Conservation (phyloP, 2,797 vertebrate species). For the Cossypha heuglini region DNA sequence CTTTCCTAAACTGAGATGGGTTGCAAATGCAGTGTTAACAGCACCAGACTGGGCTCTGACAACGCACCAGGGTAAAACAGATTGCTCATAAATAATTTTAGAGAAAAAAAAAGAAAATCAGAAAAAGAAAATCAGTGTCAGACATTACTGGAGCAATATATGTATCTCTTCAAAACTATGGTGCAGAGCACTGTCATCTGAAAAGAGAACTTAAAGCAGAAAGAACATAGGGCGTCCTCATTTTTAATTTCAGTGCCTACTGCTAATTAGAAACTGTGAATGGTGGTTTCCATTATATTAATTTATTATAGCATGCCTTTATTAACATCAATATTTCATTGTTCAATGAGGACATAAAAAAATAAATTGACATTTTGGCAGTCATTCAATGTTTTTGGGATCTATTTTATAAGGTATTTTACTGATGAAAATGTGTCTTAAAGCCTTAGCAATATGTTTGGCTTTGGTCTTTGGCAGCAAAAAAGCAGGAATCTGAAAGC, state of each 20-base stretch:
- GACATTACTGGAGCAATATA: not conserved
- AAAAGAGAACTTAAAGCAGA: not conserved
- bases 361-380: slow-evolving; percentile 66
- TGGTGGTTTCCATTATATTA: slow-evolving; percentile 33
- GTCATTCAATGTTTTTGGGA: slow-evolving; percentile 63
- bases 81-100: not conserved
- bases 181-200: not conserved
- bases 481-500: slow-evolving; percentile 66
- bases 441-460: slow-evolving; percentile 75
- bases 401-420: slow-evolving; percentile 79
- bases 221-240: not conserved
- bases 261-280: slow-evolving; percentile 62
- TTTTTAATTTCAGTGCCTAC: slow-evolving; percentile 23
- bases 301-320: slow-evolving; percentile 46
- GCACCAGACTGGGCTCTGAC: not conserved
- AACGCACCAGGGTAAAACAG: rapidly evolving
- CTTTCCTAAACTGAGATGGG: not conserved
- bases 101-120: not conserved
- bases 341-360: slow-evolving; percentile 66
- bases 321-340: slow-evolving; percentile 64
- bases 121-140: not conserved
- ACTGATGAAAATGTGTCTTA: slow-evolving; percentile 78
- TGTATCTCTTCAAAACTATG: not conserved
- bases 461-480: slow-evolving; percentile 74
- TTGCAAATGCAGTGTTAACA: not conserved